phyloP scores from a whole-genome alignment of 2,888 invertebrate species.

The Dolichopus griseipennis region DNA sequence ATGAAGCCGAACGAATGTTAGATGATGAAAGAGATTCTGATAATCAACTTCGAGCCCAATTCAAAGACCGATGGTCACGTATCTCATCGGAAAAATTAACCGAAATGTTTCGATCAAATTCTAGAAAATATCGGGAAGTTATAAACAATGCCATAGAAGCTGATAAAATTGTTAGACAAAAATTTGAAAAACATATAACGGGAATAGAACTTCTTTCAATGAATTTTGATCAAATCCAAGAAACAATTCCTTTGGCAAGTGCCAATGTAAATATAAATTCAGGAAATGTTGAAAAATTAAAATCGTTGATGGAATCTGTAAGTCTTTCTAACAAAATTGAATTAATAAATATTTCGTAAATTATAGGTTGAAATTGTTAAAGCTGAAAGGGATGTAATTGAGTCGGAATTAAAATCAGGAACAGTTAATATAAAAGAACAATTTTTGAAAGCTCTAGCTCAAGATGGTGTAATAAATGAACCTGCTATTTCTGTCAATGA shows the following conservation, averaged over 20 bases:
- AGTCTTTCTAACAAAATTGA: slow-evolving; percentile 17
- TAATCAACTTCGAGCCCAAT: slow-evolving; percentile 75
- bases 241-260: slow-evolving; percentile 58
- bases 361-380: slow-evolving; percentile 69
- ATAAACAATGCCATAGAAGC: slow-evolving; percentile 80
- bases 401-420: slow-evolving; percentile 73
- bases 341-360: slow-evolving; percentile 30
- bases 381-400: slow-evolving; percentile 81
- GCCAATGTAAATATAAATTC: slow-evolving; percentile 50
- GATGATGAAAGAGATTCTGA: slow-evolving; percentile 90
- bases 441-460: slow-evolving; percentile 65
- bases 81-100: slow-evolving; percentile 82
- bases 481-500: slow-evolving; percentile 60
- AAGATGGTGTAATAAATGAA: slow-evolving; percentile 72
- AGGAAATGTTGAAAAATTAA: slow-evolving; percentile 57
- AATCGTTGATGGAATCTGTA: slow-evolving; percentile 68
- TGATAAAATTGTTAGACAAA: slow-evolving; percentile 77
- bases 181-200: slow-evolving; percentile 65
- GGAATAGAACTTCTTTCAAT: slow-evolving; percentile 76
- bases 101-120: slow-evolving; percentile 77
- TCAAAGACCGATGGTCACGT: slow-evolving; percentile 87
- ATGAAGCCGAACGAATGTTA: slow-evolving; percentile 79
- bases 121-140: slow-evolving; percentile 86
- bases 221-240: slow-evolving; percentile 59
- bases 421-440: slow-evolving; percentile 73